Conservation (phyloP, 2,113 vertebrate genomes). For the Syngnathus typhle region DNA sequence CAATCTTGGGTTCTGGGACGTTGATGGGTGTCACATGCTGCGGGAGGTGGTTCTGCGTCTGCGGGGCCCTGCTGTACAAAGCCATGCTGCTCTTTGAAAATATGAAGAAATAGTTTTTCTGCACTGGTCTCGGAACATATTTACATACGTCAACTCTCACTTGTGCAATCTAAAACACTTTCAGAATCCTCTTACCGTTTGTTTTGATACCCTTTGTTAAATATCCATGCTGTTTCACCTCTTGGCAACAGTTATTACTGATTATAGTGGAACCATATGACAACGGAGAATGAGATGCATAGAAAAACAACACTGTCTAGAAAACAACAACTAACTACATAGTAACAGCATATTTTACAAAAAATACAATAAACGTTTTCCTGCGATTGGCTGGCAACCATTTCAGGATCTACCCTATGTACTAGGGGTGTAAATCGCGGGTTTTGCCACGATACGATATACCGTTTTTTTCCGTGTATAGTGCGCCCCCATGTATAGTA, state of each 20-base stretch:
- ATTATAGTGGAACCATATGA: background rate
- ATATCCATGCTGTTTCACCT: slow-evolving; percentile 22
- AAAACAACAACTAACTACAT: background rate
- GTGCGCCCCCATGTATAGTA: too few species aligned
- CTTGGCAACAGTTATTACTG: background rate
- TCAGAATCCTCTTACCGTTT: slow-evolving; percentile 24
- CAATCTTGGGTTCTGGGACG: too few species aligned
- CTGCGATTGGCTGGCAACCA: too few species aligned
- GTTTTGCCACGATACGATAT: too few species aligned
- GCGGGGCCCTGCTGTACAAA: slow-evolving; percentile 78
- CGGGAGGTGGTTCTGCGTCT: slow-evolving; percentile 54
- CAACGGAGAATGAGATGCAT: background rate
- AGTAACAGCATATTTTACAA: background rate
- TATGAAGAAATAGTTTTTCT: slow-evolving; percentile 67
- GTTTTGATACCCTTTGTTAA: slow-evolving; percentile 48
- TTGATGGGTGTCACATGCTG: too few species aligned
- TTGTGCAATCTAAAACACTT: slow-evolving; percentile 36
- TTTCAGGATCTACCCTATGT: too few species aligned
- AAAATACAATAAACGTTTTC: too few species aligned
- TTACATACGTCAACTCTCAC: slow-evolving; percentile 14
- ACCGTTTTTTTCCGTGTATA: too few species aligned
- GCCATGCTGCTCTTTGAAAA: slow-evolving; percentile 83
- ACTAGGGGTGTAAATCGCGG: too few species aligned
- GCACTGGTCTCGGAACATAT: slow-evolving; percentile 38
- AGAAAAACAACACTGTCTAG: background rate